A percentile compares a stretch with the other conserved stretches of the same genome.
These are phyloP conservation scores for Lampris megalopsis DNA, from an alignment of 2,113 vertebrate genomes.

Conservation along the genomic window DNA sequence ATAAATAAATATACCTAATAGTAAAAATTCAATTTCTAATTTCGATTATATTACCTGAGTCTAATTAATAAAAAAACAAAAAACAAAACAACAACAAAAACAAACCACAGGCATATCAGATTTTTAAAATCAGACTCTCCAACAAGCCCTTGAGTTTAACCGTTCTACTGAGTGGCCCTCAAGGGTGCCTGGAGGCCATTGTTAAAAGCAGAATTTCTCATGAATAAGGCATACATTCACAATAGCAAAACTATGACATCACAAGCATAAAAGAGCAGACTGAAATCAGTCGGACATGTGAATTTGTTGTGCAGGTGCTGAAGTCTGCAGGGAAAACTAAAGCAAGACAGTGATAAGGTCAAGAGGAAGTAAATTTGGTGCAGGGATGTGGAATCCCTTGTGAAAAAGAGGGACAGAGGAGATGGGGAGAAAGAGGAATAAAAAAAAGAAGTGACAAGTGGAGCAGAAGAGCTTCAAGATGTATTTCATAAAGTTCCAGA, in stretches of 20 bases:
- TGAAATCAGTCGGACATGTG: slow-evolving; percentile 33
- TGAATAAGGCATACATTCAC: slow-evolving; percentile 15
- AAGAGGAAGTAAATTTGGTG: slow-evolving; percentile 71
- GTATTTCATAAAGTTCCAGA: slow-evolving; percentile 57
- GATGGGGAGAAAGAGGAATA: slow-evolving; percentile 42
- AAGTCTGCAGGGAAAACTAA: slow-evolving; percentile 45
- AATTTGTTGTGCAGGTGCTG: slow-evolving; percentile 62
- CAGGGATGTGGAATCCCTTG: slow-evolving; percentile 44
- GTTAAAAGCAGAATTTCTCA: slow-evolving; percentile 26
- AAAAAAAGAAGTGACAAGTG: slow-evolving; percentile 53
- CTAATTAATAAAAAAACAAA: not conserved
- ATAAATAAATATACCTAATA: no score
- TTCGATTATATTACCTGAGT: not conserved
- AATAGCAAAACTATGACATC: slow-evolving; percentile 63
- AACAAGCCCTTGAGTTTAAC: not conserved
- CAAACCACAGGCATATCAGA: not conserved
- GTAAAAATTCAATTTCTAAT: no score
- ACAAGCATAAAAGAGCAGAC: slow-evolving; percentile 53
- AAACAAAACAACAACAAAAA: slow-evolving; percentile 10
- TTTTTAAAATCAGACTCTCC: not conserved
- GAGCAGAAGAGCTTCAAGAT: slow-evolving; percentile 35
- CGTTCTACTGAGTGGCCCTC: slow-evolving; percentile 16
- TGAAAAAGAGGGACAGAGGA: slow-evolving; percentile 40
- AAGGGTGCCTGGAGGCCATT: not conserved
- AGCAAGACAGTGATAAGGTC: slow-evolving; percentile 61